Percentiles rank a stretch among this genome's conserved stretches.
phyloP scores from a whole-genome alignment of 2,113 vertebrate species.

The Zootoca vivipara region DNA sequence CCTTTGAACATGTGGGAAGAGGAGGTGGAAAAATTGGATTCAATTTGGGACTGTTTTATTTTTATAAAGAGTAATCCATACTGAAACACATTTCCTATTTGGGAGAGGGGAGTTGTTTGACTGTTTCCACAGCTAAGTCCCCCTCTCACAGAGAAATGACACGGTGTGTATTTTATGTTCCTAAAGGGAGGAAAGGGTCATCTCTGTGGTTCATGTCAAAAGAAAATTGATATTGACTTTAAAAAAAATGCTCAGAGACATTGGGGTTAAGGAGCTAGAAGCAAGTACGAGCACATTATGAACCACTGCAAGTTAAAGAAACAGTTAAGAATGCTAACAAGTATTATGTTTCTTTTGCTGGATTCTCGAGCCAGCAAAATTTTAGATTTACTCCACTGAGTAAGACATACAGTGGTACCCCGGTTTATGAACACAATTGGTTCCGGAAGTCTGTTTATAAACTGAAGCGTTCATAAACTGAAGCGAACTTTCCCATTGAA shows the following conservation, averaged over 20 bases:
- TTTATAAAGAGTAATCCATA: neutral
- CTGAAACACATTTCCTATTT: slow-evolving; percentile 19
- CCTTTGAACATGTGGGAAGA: neutral
- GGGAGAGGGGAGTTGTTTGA: neutral
- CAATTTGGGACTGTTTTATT: neutral
- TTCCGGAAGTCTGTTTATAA: too few species aligned
- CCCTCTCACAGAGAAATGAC: neutral
- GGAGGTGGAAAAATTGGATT: neutral
- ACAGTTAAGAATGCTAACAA: neutral
- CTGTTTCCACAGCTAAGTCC: neutral
- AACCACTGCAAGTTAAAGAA: neutral
- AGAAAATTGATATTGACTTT: neutral
- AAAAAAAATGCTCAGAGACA: neutral
- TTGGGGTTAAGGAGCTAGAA: neutral
- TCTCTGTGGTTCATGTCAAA: neutral
- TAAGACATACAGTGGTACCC: too few species aligned
- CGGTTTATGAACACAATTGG: too few species aligned
- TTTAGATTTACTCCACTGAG: too few species aligned
- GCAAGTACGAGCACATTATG: neutral
- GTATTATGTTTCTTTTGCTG: too few species aligned
- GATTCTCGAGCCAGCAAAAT: too few species aligned
- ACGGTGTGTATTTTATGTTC: neutral
- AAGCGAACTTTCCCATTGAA: too few species aligned
- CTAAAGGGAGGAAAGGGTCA: neutral
- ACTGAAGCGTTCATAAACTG: too few species aligned